These are phyloP conservation scores for Hylia prasina DNA, from an alignment of 2,113 vertebrate species.

Conservation along the genomic window DNA sequence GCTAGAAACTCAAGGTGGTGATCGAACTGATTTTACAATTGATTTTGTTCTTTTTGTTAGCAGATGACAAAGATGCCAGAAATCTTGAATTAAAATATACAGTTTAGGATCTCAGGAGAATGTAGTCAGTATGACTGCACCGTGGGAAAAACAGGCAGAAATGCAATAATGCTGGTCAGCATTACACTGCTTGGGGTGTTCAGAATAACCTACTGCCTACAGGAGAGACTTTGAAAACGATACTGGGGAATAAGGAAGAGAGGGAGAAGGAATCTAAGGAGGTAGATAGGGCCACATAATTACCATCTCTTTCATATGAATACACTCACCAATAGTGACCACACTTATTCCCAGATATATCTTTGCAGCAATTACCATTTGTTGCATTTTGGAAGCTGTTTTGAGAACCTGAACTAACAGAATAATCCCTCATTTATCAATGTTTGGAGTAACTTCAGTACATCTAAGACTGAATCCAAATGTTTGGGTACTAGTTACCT, in stretches of 20 bases:
- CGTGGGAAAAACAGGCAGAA: not conserved
- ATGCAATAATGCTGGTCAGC: not conserved
- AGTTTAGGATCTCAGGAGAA: not conserved
- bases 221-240: not conserved
- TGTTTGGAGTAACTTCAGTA: not conserved
- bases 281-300: not conserved
- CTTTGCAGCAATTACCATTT: not conserved
- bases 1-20: not conserved
- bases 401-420: not conserved
- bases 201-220: not conserved
- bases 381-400: not conserved
- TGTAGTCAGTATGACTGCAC: not conserved
- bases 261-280: not conserved
- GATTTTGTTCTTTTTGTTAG: not conserved
- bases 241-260: not conserved
- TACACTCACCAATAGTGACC: not conserved
- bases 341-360: not conserved
- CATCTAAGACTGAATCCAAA: not conserved
- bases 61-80: not conserved
- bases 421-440: not conserved
- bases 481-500: not conserved
- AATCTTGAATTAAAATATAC: not conserved
- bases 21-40: slow-evolving; percentile 19
- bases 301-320: not conserved
- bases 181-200: not conserved